Evolutionary conservation across 1,140 invertebrate species (phyloP).

Genomic region (Arion vulgaris): DNA sequence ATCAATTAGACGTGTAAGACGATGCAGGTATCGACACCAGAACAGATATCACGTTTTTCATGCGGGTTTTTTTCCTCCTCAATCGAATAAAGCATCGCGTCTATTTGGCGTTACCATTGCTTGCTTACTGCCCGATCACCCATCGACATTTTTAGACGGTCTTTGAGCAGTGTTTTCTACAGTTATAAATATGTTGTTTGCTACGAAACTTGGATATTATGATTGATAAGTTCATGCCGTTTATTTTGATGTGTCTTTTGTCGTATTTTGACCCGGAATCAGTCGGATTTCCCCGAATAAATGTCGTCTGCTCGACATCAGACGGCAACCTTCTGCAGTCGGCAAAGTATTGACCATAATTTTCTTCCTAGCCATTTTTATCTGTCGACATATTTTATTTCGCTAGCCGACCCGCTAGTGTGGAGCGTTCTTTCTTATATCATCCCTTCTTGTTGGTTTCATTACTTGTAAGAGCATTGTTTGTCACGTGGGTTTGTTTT

Average conservation of each 20-base stretch:
- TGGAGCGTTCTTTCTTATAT: background rate
- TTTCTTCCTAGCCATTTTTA: conserved; percentile 33
- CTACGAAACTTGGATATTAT: background rate
- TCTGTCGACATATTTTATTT: conserved; percentile 12
- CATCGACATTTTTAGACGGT: background rate
- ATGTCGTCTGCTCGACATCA: background rate
- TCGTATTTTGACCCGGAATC: conserved; percentile 31
- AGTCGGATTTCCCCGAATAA: background rate
- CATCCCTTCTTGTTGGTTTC: background rate
- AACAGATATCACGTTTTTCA: conserved; percentile 12
- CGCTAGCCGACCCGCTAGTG: background rate
- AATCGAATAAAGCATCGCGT: conserved; percentile 29
- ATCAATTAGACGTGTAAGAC: no score
- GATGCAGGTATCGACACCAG: background rate
- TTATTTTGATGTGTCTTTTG: conserved; percentile 18
- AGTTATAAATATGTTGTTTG: background rate
- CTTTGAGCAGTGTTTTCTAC: background rate
- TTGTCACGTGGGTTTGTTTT: conserved; percentile 30
- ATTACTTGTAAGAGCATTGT: background rate
- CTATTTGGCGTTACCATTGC: conserved; percentile 22
- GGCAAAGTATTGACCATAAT: conserved; percentile 20
- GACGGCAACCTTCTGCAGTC: conserved; percentile 5
- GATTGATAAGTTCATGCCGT: background rate
- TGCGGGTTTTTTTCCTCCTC: background rate
- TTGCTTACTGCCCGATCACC: background rate